phyloP scores from a whole-genome alignment of 2,797 vertebrate species.

The Typhlichthys eigenmanni region DNA sequence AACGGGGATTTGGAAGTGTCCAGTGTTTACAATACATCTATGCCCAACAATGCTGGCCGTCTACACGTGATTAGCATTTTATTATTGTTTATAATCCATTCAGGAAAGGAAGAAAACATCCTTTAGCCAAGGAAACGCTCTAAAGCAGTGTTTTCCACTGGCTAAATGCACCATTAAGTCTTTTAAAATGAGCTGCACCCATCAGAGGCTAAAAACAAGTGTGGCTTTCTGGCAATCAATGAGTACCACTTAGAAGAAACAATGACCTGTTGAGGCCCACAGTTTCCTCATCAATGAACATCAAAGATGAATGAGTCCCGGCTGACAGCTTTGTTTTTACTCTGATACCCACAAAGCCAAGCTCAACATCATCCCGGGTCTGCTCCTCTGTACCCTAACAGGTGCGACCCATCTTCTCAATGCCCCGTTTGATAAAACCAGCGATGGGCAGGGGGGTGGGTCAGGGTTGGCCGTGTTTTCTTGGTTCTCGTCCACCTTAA shows the following conservation, averaged over 20 bases:
- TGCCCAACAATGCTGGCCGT: constrained; percentile 61
- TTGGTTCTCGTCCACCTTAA: constrained; percentile 70
- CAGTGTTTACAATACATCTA: constrained; percentile 44
- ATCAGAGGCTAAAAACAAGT: constrained; percentile 77
- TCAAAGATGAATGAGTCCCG: constrained; percentile 77
- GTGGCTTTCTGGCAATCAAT: constrained; percentile 78
- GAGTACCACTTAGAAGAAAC: constrained; percentile 77
- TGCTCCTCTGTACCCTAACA: constrained; percentile 71
- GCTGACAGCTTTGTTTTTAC: constrained; percentile 78
- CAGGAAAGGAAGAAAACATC: constrained; percentile 61
- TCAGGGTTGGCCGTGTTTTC: constrained; percentile 31
- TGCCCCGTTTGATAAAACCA: constrained; percentile 69
- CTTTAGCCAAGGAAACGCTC: constrained; percentile 58
- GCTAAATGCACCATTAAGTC: constrained; percentile 81
- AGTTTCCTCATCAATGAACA: constrained; percentile 80
- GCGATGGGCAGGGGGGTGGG: constrained; percentile 37
- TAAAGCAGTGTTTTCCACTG: constrained; percentile 70
- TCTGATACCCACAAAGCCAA: constrained; percentile 72
- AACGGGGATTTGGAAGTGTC: constrained; percentile 59
- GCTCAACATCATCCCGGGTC: constrained; percentile 67
- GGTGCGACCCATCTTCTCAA: constrained; percentile 71
- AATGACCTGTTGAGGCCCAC: constrained; percentile 78
- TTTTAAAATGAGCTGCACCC: constrained; percentile 77
- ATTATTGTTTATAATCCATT: constrained; percentile 74
- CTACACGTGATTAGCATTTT: constrained; percentile 69